These are phyloP conservation scores for Apus apus DNA, from an alignment of 2,113 vertebrate genomes.

Conservation along the genomic window DNA sequence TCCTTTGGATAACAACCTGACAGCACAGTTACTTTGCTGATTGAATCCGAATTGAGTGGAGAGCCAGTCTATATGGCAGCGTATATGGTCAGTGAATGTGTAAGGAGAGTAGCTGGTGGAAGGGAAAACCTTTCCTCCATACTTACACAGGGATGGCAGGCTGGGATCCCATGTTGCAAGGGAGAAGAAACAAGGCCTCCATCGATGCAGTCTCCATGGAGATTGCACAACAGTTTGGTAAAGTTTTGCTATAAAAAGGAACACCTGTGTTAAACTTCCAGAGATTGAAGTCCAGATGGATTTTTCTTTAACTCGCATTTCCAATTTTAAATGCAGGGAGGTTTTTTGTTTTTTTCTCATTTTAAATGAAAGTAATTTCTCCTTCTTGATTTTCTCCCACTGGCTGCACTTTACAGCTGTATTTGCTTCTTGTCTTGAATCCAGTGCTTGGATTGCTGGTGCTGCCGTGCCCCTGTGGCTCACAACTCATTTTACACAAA, in stretches of 20 bases:
- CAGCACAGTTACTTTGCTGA: background rate
- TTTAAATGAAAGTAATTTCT: background rate
- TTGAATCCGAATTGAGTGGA: background rate
- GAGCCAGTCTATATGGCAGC: background rate
- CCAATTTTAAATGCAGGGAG: background rate
- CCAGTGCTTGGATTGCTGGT: background rate
- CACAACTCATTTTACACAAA: constrained; percentile 33
- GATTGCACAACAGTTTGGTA: background rate
- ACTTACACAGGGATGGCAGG: background rate
- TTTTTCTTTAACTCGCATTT: constrained; percentile 15
- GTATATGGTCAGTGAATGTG: background rate
- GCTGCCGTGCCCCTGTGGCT: constrained; percentile 16
- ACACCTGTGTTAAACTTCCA: background rate
- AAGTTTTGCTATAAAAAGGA: background rate
- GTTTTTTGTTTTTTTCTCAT: background rate
- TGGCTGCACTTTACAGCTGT: background rate
- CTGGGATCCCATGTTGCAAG: fast-evolving
- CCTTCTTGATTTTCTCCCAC: background rate
- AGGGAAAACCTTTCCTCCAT: background rate
- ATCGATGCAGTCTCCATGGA: fast-evolving
- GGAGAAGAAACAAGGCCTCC: background rate
- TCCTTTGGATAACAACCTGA: background rate
- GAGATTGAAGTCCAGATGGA: background rate
- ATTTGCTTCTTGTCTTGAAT: constrained; percentile 27
- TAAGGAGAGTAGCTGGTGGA: background rate